A percentile compares a stretch with the other conserved stretches of the same genome.
Evolutionary conservation across 2,797 vertebrate species (phyloP).

Genomic region (Pempheris klunzingeri): DNA sequence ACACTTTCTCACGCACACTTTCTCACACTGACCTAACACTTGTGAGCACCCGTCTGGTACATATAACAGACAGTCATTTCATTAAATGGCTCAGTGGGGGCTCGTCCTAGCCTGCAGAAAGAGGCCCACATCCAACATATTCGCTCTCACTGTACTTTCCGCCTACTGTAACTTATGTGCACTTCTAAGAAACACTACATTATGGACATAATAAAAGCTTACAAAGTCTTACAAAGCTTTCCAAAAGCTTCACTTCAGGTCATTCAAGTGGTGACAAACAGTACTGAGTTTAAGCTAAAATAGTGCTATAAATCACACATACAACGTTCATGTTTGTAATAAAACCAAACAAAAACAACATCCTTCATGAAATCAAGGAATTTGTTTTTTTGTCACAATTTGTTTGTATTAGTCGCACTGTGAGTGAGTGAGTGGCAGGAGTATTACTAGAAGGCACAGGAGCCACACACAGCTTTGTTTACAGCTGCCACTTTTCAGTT

Average conservation of each 20-base stretch:
- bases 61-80: conserved; percentile 75
- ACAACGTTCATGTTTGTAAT: conserved; percentile 58
- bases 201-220: conserved; percentile 37
- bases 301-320: conserved; percentile 87
- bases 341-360: conserved; percentile 66
- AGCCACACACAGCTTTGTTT: conserved; percentile 40
- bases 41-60: conserved; percentile 64
- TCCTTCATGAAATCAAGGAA: conserved; percentile 82
- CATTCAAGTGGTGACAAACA: conserved; percentile 91
- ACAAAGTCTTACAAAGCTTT: conserved; percentile 69
- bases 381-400: conserved; percentile 68
- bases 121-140: conserved; percentile 74
- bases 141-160: conserved; percentile 50
- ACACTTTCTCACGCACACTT: conserved; percentile 29
- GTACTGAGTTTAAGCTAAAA: conserved; percentile 88
- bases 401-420: conserved; percentile 37
- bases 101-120: conserved; percentile 83
- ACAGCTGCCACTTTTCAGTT: conserved; percentile 51
- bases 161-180: conserved; percentile 63
- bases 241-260: conserved; percentile 88
- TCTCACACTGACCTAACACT: conserved; percentile 58
- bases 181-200: conserved; percentile 48
- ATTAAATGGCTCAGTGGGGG: conserved; percentile 82
- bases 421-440: conserved; percentile 49
- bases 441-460: conserved; percentile 19